These are phyloP conservation scores for Brenthis hecate DNA, from an alignment of 2,888 invertebrate genomes.

Conservation along the genomic window DNA sequence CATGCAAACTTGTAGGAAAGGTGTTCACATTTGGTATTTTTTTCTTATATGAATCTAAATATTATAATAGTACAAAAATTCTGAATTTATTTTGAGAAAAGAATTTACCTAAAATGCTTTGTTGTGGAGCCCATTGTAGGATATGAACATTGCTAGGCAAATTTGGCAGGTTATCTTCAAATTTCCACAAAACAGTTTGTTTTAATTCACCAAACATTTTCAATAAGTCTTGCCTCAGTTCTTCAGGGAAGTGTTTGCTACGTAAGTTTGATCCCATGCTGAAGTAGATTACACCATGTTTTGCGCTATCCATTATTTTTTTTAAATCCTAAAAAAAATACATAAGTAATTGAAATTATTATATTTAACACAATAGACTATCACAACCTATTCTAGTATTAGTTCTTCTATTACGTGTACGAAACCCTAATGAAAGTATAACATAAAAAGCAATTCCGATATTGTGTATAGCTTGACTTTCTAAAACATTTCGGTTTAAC, in stretches of 20 bases:
- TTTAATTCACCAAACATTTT: conserved; percentile 57
- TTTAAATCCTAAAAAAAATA: conserved; percentile 51
- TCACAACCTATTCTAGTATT: too few species aligned
- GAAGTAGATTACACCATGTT: conserved; percentile 63
- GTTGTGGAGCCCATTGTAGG: conserved; percentile 60
- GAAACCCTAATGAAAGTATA: too few species aligned
- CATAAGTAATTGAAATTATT: background rate
- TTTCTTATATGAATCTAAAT: too few species aligned
- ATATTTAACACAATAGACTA: too few species aligned
- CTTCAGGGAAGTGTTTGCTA: conserved; percentile 51
- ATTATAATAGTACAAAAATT: too few species aligned
- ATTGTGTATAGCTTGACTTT: too few species aligned
- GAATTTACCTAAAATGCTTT: conserved; percentile 52
- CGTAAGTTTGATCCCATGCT: conserved; percentile 64
- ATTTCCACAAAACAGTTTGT: conserved; percentile 68
- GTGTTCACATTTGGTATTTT: too few species aligned
- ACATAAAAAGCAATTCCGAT: too few species aligned
- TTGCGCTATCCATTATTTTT: conserved; percentile 54
- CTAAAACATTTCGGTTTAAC: too few species aligned
- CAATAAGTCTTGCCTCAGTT: conserved; percentile 48
- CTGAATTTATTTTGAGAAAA: background rate
- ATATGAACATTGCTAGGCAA: conserved; percentile 58
- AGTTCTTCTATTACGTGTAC: too few species aligned
- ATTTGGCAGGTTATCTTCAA: conserved; percentile 52
- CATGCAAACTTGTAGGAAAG: too few species aligned